Evolutionary conservation across 2,797 vertebrate genomes (phyloP).

Genomic region (Pipistrellus pygmaeus): DNA sequence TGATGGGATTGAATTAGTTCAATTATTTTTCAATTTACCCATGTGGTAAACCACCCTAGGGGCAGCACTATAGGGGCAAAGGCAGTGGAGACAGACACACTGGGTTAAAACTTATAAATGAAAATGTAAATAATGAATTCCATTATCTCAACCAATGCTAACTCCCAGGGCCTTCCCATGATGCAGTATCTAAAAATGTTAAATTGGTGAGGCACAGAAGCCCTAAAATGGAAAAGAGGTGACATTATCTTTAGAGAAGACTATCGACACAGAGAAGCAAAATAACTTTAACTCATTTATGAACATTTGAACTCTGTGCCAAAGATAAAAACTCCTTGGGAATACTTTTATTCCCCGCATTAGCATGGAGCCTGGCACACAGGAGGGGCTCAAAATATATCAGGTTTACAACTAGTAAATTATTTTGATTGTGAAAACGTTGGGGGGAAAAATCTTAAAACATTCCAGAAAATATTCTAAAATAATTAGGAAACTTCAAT

Average conservation of each 20-base stretch:
- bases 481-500: neutral
- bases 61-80: neutral
- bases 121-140: neutral
- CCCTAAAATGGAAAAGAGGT: neutral
- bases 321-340: neutral
- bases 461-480: neutral
- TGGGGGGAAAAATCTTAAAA: neutral
- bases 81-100: neutral
- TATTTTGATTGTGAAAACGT: neutral
- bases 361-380: neutral
- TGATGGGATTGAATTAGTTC: neutral
- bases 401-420: neutral
- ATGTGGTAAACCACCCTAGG: neutral
- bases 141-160: neutral
- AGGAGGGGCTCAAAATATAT: neutral
- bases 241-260: neutral
- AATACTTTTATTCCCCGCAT: neutral
- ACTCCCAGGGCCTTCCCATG: neutral
- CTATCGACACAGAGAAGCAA: neutral
- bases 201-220: neutral
- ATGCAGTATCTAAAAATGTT: neutral
- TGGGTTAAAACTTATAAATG: neutral
- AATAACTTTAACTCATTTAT: neutral
- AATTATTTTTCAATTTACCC: neutral
- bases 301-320: neutral